Percentiles rank a stretch among this genome's conserved stretches.
Conservation (phyloP, 1,140 invertebrate species). For the Cephus cinctus region DNA sequence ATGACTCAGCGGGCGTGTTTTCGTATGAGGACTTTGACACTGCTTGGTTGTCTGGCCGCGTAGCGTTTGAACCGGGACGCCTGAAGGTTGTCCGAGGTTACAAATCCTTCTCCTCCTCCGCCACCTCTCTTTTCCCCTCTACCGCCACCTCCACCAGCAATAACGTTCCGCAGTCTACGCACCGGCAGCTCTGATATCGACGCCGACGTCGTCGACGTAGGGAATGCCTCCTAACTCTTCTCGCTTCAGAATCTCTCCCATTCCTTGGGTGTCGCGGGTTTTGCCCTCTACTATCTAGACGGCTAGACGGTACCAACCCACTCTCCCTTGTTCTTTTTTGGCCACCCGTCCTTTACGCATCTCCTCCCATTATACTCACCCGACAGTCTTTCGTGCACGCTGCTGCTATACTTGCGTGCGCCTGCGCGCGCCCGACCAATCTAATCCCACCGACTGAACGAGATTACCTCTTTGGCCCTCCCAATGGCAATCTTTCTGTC, state of each 20-base stretch:
- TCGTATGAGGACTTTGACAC: conserved; percentile 40
- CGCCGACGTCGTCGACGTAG: conserved; percentile 10
- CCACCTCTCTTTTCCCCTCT: too few species aligned
- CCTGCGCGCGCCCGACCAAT: too few species aligned
- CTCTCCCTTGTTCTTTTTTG: not conserved
- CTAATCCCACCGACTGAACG: too few species aligned
- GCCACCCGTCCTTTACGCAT: conserved; percentile 3
- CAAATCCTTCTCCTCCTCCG: too few species aligned
- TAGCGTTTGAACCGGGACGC: conserved; percentile 23
- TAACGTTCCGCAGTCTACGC: too few species aligned
- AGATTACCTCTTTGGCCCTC: too few species aligned
- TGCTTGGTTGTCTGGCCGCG: conserved; percentile 24
- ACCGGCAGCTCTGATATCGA: too few species aligned
- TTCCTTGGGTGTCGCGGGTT: not conserved
- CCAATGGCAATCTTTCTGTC: too few species aligned
- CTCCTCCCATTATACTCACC: not conserved
- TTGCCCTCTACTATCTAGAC: conserved; percentile 12
- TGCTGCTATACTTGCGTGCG: too few species aligned
- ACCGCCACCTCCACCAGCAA: too few species aligned
- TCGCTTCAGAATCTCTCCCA: conserved; percentile 9
- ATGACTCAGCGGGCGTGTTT: conserved; percentile 30
- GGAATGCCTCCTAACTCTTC: too few species aligned
- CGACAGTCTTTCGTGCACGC: too few species aligned
- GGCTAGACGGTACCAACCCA: conserved; percentile 7
- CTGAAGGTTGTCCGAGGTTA: conserved; percentile 35